These are phyloP conservation scores for Stegodyphus dumicola DNA, from an alignment of 1,140 invertebrate species.

Conservation along the genomic window DNA sequence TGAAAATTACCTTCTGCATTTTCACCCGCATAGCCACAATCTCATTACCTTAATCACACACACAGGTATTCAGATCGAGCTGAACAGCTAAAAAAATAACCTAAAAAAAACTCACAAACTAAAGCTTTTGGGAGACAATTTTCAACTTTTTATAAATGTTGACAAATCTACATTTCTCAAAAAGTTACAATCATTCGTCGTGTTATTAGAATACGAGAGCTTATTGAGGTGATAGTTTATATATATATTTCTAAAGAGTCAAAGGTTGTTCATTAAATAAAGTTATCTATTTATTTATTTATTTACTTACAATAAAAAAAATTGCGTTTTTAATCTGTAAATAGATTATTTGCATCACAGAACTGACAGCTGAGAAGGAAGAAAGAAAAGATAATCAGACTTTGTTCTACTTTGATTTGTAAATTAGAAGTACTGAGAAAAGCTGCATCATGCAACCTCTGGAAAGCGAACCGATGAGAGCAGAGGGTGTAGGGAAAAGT, in stretches of 20 bases:
- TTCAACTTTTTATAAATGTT: no score
- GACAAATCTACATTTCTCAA: no score
- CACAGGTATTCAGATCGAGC: no score
- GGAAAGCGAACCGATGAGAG: slow-evolving; percentile 1
- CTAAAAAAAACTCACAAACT: no score
- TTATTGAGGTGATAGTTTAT: not conserved
- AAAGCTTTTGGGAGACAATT: no score
- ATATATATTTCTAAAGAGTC: not conserved
- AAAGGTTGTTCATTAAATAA: not conserved
- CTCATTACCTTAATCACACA: no score
- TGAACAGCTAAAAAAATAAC: no score
- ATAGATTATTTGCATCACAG: not conserved
- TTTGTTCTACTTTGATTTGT: not conserved
- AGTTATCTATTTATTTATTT: not conserved
- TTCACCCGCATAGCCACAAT: no score
- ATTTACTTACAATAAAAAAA: not conserved
- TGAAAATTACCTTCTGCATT: no score
- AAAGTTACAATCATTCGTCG: not conserved
- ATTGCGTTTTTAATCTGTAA: not conserved
- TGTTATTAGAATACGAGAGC: not conserved
- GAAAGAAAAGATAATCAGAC: not conserved
- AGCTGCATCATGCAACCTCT: slow-evolving; percentile 4
- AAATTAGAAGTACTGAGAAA: not conserved
- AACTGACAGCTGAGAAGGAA: not conserved
- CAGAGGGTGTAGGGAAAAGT: not conserved